Percentiles rank a stretch among this genome's conserved stretches.
phyloP scores from a whole-genome alignment of 2,797 vertebrate species.

The Tiaroga cobitis region DNA sequence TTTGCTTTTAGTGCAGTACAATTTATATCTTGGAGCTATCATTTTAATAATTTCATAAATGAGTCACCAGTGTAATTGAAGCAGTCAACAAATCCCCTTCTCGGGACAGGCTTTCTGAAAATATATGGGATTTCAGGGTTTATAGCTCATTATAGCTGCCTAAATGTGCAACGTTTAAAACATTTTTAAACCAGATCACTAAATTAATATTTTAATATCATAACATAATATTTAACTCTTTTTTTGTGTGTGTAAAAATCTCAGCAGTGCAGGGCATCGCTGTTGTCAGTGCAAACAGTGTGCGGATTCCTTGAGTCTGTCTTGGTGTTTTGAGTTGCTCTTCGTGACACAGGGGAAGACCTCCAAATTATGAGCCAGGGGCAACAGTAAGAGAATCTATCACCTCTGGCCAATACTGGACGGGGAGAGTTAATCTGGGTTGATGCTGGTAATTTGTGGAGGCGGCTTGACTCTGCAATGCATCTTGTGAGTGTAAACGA shows the following conservation, averaged over 20 bases:
- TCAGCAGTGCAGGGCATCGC: neutral
- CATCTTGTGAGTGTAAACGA: slow-evolving; percentile 26
- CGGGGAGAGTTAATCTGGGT: slow-evolving; percentile 13
- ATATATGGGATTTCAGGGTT: neutral
- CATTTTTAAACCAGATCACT: neutral
- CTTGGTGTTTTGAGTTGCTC: slow-evolving; percentile 1
- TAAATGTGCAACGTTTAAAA: neutral
- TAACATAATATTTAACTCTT: too few relatives aligned
- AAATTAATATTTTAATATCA: neutral
- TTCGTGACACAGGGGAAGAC: neutral
- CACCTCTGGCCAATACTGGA: slow-evolving; percentile 45
- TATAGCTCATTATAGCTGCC: neutral
- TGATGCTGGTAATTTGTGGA: slow-evolving; percentile 41
- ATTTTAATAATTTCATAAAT: neutral
- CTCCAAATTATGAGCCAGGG: slow-evolving; percentile 14
- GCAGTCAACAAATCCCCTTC: neutral
- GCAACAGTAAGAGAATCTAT: slow-evolving; percentile 14
- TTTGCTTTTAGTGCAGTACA: neutral
- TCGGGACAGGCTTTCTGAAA: neutral
- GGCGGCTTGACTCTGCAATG: slow-evolving; percentile 35
- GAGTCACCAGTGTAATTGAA: neutral
- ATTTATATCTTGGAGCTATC: neutral
- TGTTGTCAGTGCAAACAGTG: neutral
- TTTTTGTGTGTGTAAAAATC: neutral
- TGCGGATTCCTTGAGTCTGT: neutral